These are phyloP conservation scores for Schizothorax lantsangensis DNA, from an alignment of 2,797 vertebrate species.

Conservation along the genomic window DNA sequence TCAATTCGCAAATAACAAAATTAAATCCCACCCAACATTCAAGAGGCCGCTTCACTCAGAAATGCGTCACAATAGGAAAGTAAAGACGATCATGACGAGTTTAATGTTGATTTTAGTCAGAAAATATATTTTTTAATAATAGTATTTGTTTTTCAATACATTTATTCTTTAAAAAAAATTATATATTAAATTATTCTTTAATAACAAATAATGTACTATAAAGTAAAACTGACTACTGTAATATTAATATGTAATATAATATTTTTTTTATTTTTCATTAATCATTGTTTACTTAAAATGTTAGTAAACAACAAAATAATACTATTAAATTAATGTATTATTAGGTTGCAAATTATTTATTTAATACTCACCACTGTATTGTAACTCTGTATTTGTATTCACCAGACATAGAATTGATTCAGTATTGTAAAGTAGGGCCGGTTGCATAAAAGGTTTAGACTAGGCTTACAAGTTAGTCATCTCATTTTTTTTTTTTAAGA, in stretches of 20 bases:
- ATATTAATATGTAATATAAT: not conserved
- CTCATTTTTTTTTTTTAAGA: not conserved
- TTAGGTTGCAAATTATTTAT: not conserved
- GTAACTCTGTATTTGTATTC: not conserved
- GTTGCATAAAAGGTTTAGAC: constrained; percentile 1
- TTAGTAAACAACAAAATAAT: not conserved
- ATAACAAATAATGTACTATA: not conserved
- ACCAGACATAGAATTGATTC: not conserved
- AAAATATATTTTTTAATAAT: not conserved
- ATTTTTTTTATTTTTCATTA: not conserved
- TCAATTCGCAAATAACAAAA: not conserved
- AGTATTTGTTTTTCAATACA: too few species aligned
- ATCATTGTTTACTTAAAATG: not conserved
- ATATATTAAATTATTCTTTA: not conserved
- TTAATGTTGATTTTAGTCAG: not conserved
- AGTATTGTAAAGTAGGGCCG: not conserved
- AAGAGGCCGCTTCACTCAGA: not conserved
- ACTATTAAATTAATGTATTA: not conserved
- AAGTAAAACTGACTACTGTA: not conserved
- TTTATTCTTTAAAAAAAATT: not conserved
- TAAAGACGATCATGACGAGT: not conserved
- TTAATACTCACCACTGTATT: not conserved
- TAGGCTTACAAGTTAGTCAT: not conserved
- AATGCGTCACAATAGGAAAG: not conserved
- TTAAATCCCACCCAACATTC: not conserved